phyloP scores from a whole-genome alignment of 1,140 invertebrate species.

The Lutraria rhynchaena region DNA sequence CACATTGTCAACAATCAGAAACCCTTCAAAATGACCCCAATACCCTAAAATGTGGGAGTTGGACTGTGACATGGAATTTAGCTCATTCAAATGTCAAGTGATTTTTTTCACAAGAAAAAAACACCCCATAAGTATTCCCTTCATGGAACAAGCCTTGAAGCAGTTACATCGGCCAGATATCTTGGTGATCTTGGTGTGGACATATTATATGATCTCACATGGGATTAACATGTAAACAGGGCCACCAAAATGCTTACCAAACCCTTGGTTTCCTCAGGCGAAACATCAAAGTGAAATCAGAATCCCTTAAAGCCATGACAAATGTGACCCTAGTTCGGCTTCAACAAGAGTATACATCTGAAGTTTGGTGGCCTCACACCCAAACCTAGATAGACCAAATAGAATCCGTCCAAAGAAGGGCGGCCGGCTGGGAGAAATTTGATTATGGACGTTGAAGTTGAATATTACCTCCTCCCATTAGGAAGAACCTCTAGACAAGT shows the following conservation, averaged over 20 bases:
- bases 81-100: constrained; percentile 23
- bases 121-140: constrained; percentile 14
- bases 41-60: constrained; percentile 28
- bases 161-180: no score
- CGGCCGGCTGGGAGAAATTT: neutral
- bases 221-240: no score
- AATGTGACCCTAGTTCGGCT: no score
- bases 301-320: constrained; percentile 22
- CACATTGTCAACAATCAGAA: no score
- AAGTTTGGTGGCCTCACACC: neutral
- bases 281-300: no score
- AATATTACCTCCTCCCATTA: neutral
- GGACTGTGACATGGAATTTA: constrained; percentile 52
- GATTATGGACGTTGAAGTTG: neutral
- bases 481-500: no score
- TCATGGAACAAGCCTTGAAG: no score
- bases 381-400: neutral
- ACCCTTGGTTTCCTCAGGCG: neutral
- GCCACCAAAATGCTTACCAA: neutral
- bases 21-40: no score
- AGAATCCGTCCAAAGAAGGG: constrained; percentile 12
- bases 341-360: constrained; percentile 6
- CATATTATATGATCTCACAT: constrained; percentile 15
- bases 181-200: constrained; percentile 45
- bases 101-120: constrained; percentile 33